Conservation (phyloP, 2,888 invertebrate species). For the Phalera bucephala region DNA sequence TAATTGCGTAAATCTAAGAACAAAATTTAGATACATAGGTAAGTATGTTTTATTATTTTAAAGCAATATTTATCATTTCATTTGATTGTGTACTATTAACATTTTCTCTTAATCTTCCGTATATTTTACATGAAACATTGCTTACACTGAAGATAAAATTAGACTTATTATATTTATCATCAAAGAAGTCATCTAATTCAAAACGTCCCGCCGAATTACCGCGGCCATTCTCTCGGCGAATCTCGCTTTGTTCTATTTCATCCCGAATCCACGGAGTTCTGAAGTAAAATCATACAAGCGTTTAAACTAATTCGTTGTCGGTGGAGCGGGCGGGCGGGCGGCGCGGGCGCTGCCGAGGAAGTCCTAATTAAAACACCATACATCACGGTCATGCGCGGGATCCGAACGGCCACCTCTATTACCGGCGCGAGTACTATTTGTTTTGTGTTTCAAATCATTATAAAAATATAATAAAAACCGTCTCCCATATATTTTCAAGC, state of each 20-base stretch:
- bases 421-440: slow-evolving; percentile 34
- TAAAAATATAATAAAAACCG: too few relatives aligned
- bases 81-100: too few relatives aligned
- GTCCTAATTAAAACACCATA: slow-evolving; percentile 78
- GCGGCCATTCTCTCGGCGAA: not conserved
- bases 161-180: too few relatives aligned
- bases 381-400: slow-evolving; percentile 55
- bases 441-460: too few relatives aligned
- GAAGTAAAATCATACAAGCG: slow-evolving; percentile 3
- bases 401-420: slow-evolving; percentile 50
- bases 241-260: slow-evolving; percentile 9
- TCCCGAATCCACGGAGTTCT: not conserved
- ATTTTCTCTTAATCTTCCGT: too few relatives aligned
- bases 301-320: slow-evolving; percentile 6
- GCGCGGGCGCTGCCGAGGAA: slow-evolving; percentile 46
- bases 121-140: too few relatives aligned
- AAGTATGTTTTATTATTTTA: too few relatives aligned
- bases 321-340: slow-evolving; percentile 11
- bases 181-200: not conserved
- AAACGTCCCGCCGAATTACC: not conserved
- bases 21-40: too few relatives aligned
- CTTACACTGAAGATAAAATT: too few relatives aligned
- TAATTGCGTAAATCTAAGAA: too few relatives aligned
- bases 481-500: too few relatives aligned
- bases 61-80: too few relatives aligned